These are phyloP conservation scores for Marmota flaviventris DNA, from an alignment of 2,113 vertebrate species.

Conservation along the genomic window DNA sequence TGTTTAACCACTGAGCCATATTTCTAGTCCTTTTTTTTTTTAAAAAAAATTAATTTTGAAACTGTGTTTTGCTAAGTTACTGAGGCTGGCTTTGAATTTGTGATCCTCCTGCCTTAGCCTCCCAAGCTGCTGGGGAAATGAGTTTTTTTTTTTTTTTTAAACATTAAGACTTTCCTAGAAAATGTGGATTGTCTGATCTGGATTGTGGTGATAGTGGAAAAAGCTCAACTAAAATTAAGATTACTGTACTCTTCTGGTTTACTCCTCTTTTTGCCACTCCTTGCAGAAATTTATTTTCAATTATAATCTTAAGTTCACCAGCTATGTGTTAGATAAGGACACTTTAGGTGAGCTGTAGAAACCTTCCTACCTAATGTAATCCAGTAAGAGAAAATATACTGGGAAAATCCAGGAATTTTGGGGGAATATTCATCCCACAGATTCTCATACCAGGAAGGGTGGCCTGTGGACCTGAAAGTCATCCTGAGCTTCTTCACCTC, in stretches of 20 bases:
- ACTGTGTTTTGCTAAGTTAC: too few species aligned
- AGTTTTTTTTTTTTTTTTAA: slow-evolving; percentile 5
- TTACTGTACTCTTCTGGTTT: background rate
- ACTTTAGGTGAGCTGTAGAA: slow-evolving; percentile 48
- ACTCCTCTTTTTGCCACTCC: background rate
- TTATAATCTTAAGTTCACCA: background rate
- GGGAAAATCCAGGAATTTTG: background rate
- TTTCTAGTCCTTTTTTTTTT: too few species aligned
- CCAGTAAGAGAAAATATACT: background rate
- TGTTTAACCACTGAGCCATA: too few species aligned
- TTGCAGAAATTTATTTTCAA: slow-evolving; percentile 2
- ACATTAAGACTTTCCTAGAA: slow-evolving; percentile 5
- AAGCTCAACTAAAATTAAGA: slow-evolving; percentile 4
- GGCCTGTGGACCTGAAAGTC: background rate
- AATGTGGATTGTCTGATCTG: background rate
- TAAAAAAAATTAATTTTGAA: too few species aligned
- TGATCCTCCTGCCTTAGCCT: too few species aligned
- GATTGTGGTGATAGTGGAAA: background rate
- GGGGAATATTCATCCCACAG: background rate
- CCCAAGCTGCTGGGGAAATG: too few species aligned
- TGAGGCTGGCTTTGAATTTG: too few species aligned
- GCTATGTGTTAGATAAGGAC: background rate
- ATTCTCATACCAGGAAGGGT: background rate
- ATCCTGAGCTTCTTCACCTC: background rate
- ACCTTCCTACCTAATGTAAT: background rate